A percentile compares a stretch with the other conserved stretches of the same genome.
phyloP scores from a whole-genome alignment of 1,140 invertebrate genomes.

The Diorhabda sublineata region DNA sequence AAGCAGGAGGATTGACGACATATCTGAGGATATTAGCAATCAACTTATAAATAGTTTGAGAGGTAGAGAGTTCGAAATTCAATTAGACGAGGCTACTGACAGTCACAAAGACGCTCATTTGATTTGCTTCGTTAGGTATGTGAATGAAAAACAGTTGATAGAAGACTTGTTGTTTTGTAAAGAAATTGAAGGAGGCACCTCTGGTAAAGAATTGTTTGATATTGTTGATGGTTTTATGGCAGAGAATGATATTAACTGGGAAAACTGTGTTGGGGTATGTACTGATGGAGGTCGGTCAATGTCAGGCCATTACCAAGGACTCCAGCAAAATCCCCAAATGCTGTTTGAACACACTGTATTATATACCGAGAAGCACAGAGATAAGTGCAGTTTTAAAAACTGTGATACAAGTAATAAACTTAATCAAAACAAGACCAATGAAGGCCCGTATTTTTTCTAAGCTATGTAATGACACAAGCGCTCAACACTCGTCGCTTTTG shows the following conservation, averaged over 20 bases:
- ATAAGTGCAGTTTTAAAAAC: slow-evolving; percentile 21
- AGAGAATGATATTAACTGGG: slow-evolving; percentile 20
- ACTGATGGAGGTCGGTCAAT: slow-evolving; percentile 25
- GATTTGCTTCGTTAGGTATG: slow-evolving; percentile 26
- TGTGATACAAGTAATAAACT: slow-evolving; percentile 27
- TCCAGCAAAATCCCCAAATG: slow-evolving; percentile 37
- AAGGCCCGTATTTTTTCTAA: slow-evolving; percentile 21
- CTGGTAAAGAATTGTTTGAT: slow-evolving; percentile 31
- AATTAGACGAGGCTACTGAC: slow-evolving; percentile 14
- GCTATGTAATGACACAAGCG: slow-evolving; percentile 26
- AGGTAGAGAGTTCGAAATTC: slow-evolving; percentile 11
- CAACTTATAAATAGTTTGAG: slow-evolving; percentile 18
- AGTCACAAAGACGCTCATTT: slow-evolving; percentile 11
- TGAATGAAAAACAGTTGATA: slow-evolving; percentile 23
- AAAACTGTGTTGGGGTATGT: not conserved
- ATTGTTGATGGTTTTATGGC: slow-evolving; percentile 34
- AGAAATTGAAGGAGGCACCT: slow-evolving; percentile 17
- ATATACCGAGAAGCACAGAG: slow-evolving; percentile 18
- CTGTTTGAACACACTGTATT: slow-evolving; percentile 25
- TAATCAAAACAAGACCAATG: slow-evolving; percentile 24
- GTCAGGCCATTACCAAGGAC: slow-evolving; percentile 37
- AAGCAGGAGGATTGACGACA: slow-evolving; percentile 21
- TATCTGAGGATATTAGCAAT: slow-evolving; percentile 19
- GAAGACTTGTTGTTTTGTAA: not conserved
- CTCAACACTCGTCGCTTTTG: slow-evolving; percentile 21